Base-by-base conservation (phyloP, 2,797 vertebrate species). In the Melanotaenia pygmaea region DNA sequence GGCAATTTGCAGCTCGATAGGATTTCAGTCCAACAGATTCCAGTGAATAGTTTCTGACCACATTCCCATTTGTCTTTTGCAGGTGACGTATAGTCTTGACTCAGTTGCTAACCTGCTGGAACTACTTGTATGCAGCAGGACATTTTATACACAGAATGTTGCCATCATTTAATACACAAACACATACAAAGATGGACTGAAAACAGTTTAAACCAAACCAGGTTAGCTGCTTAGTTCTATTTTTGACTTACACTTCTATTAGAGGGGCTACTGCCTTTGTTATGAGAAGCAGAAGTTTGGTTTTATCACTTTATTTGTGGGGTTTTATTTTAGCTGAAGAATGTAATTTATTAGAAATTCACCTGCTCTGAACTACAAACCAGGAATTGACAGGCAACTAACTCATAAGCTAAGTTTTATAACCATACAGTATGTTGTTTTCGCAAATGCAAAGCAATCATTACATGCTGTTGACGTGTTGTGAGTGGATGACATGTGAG, bases 1-100 rank as follows among this genome's bases (percentile, higher is more conserved):
- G 53, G 60, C n/a, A 74, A 64, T 63, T 47, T 43, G 16, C 34
- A 51, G 32, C 32, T 20, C 64, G 47, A 47, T 60, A 58, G 45
- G 4, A 22, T 47, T 59, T 51, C 13, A n/a, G 45, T 22, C 8
- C 26, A 28, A 28, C 53, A 30, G 53, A 56, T 56, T 54, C 51
- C 45, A 79, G 20, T 38, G 12, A 66, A 0, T 61, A 11, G 24
- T 50, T 68, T 64, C 18, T 20, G 16, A 54, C 67, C 14, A 51
- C 7, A 50, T 67, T 72, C 47, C 11, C 50, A 1, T 12, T 72
- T 43, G 24, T 51, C 51, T 71, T 59, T 30, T 32, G 37, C 7
- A 22, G 26, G 1, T 0, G 3, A 26, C 59, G 1, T 26, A 32
- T 6, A 43, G 54, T 54, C 18, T 38, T 18, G 34, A 58, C 16